phyloP scores from a whole-genome alignment of 1,140 invertebrate genomes.

The Bathynomus jamesi region DNA sequence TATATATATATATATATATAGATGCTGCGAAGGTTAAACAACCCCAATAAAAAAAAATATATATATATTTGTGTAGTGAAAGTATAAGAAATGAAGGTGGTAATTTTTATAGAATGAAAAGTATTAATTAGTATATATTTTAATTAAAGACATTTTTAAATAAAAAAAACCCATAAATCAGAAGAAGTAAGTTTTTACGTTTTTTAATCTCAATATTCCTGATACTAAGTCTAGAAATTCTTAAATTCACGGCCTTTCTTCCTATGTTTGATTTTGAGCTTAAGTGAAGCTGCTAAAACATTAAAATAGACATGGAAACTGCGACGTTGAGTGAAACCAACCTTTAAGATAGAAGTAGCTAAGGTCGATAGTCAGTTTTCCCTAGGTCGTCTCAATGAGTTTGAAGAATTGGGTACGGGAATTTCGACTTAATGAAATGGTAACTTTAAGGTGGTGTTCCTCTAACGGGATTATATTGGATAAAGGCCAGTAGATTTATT shows the following conservation, averaged over 20 bases:
- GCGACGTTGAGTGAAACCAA: not conserved
- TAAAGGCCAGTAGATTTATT: not conserved
- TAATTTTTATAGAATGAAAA: not conserved
- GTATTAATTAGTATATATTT: not conserved
- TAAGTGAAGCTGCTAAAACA: conserved; percentile 1
- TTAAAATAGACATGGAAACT: not conserved
- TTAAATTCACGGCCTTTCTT: conserved; percentile 1
- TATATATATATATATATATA: not conserved
- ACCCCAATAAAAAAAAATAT: not conserved
- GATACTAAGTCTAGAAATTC: no score
- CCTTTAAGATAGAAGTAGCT: not conserved
- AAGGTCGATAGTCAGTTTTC: not conserved
- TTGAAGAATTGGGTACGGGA: no score
- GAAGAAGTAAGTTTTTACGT: no score
- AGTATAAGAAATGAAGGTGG: not conserved
- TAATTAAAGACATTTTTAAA: not conserved
- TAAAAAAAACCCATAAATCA: no score
- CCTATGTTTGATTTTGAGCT: not conserved
- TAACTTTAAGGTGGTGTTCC: not conserved
- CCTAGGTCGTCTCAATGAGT: not conserved
- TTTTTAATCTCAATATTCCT: no score
- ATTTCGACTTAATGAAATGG: not conserved
- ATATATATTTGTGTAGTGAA: not conserved
- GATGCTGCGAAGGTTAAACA: not conserved
- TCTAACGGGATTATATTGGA: not conserved